phyloP scores from a whole-genome alignment of 1,140 invertebrate genomes.

The Planococcus citri region DNA sequence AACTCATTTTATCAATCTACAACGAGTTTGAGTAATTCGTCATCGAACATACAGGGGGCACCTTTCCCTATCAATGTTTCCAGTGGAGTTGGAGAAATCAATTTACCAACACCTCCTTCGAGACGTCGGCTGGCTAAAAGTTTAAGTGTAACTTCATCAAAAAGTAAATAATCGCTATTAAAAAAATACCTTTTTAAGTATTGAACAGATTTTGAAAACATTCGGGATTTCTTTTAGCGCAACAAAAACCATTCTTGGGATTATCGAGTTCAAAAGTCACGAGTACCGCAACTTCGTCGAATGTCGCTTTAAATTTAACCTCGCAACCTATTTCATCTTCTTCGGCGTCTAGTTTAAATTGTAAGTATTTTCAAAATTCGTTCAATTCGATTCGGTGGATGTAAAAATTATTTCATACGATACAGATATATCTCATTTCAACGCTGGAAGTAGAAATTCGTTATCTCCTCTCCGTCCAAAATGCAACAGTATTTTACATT shows the following conservation, averaged over 20 bases:
- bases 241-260: constrained; percentile 62
- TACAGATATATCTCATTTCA: constrained; percentile 40
- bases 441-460: constrained; percentile 42
- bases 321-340: constrained; percentile 56
- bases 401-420: not conserved
- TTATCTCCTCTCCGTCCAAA: constrained; percentile 67
- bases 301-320: constrained; percentile 26
- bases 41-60: not conserved
- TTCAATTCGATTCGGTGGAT: not conserved
- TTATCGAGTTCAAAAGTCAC: constrained; percentile 40
- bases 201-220: constrained; percentile 28
- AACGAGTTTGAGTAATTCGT: not conserved
- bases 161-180: constrained; percentile 24
- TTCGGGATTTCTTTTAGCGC: constrained; percentile 40
- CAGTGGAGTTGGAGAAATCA: constrained; percentile 15
- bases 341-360: constrained; percentile 38
- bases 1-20: not conserved
- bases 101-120: constrained; percentile 57
- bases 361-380: not conserved
- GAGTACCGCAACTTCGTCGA: not conserved
- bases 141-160: constrained; percentile 64
- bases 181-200: constrained; percentile 25
- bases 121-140: constrained; percentile 74
- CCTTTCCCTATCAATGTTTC: not conserved
- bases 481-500: constrained; percentile 84